Evolutionary conservation across 2,797 vertebrate genomes (phyloP).

Genomic region (Phoebastria nigripes): DNA sequence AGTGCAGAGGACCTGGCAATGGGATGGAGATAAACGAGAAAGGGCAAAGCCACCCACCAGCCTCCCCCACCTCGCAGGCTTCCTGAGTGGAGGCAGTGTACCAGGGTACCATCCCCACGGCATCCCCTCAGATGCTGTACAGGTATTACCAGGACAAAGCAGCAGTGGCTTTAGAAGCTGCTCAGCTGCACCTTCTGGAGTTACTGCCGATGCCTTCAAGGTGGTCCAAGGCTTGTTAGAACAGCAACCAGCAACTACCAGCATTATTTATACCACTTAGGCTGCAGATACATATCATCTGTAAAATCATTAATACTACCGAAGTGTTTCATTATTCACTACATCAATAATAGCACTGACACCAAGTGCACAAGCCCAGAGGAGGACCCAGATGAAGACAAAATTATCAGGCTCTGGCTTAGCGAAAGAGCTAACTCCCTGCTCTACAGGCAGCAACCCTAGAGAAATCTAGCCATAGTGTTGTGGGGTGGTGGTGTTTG

Average conservation of each 20-base stretch:
- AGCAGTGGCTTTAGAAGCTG: background rate
- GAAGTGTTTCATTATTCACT: background rate
- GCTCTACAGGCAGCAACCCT: background rate
- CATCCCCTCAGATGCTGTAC: background rate
- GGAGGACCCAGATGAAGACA: background rate
- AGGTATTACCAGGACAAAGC: background rate
- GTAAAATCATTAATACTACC: background rate
- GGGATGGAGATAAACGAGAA: background rate
- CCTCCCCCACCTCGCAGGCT: background rate
- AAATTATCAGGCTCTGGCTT: background rate
- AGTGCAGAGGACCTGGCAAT: background rate
- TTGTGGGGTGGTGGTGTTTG: background rate
- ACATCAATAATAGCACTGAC: background rate
- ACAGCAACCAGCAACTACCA: background rate
- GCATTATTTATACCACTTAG: background rate
- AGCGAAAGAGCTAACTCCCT: background rate
- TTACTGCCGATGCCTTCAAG: background rate
- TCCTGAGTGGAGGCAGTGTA: rapidly evolving
- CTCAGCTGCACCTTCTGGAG: background rate
- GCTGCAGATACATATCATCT: background rate
- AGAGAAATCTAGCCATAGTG: background rate
- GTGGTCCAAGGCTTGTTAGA: background rate
- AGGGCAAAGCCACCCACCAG: background rate
- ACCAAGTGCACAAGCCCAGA: background rate
- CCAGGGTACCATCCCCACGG: rapidly evolving